phyloP scores from a whole-genome alignment of 2,797 vertebrate genomes.

The Sebastes hubbsi region DNA sequence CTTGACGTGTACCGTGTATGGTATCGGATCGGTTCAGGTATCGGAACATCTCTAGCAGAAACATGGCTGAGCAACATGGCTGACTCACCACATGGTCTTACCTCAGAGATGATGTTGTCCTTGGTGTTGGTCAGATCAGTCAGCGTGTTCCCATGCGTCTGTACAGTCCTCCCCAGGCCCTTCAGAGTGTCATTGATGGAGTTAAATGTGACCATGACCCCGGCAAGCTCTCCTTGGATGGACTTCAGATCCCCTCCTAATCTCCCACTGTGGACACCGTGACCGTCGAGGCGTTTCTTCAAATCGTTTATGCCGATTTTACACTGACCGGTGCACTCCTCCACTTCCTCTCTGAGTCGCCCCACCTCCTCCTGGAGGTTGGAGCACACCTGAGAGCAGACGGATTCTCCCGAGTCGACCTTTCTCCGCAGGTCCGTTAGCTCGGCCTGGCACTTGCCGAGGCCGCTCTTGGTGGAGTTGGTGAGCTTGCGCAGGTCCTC shows the following conservation, averaged over 20 bases:
- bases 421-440: constrained; percentile 68
- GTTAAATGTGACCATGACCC: constrained; percentile 81
- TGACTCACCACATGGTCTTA: constrained; percentile 26
- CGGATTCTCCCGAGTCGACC: constrained; percentile 71
- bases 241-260: constrained; percentile 84
- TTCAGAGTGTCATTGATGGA: constrained; percentile 88
- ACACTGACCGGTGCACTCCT: constrained; percentile 75
- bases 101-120: constrained; percentile 84
- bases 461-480: constrained; percentile 75
- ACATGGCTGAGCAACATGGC: background rate
- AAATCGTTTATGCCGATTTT: constrained; percentile 63
- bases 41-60: background rate
- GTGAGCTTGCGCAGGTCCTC: constrained; percentile 70
- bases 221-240: constrained; percentile 86
- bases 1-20: no score
- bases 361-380: constrained; percentile 83
- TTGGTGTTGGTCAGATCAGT: constrained; percentile 80
- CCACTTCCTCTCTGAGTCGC: constrained; percentile 79
- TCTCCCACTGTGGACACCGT: constrained; percentile 80
- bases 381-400: constrained; percentile 83
- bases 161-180: constrained; percentile 84
- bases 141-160: constrained; percentile 83
- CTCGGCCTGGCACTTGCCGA: constrained; percentile 75
- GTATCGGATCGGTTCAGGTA: no score
- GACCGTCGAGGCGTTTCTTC: constrained; percentile 82